Conservation (phyloP, 2,888 invertebrate species). For the Macrosoma leucophasiata region DNA sequence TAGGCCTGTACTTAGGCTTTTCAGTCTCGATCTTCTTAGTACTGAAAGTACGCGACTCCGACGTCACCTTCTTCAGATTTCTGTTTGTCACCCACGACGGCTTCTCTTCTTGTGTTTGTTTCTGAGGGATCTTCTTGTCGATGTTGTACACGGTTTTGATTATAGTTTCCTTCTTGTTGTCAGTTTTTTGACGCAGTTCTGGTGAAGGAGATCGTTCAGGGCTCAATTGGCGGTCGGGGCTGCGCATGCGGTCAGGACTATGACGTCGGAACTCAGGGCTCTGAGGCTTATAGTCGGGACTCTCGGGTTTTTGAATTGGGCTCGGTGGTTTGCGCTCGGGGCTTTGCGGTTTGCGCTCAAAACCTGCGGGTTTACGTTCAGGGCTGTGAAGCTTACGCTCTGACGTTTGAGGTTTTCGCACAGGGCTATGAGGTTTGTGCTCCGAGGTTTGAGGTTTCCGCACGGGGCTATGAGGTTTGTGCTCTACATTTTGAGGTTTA, state of each 20-base stretch:
- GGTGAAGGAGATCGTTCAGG: slow-evolving; percentile 49
- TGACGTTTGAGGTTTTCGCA: slow-evolving; percentile 30
- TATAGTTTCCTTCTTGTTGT: slow-evolving; percentile 46
- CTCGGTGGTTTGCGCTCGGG: slow-evolving; percentile 18
- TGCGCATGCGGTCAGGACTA: slow-evolving; percentile 13
- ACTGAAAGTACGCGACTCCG: slow-evolving; percentile 54
- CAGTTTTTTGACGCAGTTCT: slow-evolving; percentile 38
- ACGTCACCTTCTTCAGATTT: slow-evolving; percentile 72
- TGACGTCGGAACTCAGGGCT: slow-evolving; percentile 12
- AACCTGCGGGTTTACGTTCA: slow-evolving; percentile 22
- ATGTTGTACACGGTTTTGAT: slow-evolving; percentile 49
- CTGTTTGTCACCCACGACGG: slow-evolving; percentile 79
- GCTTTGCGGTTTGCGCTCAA: slow-evolving; percentile 15
- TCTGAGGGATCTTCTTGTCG: slow-evolving; percentile 46
- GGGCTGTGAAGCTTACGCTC: slow-evolving; percentile 37
- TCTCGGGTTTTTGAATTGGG: slow-evolving; percentile 23
- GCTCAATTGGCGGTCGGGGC: slow-evolving; percentile 22
- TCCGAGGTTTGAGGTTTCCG: slow-evolving; percentile 21
- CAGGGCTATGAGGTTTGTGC: slow-evolving; percentile 14
- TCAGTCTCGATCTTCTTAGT: slow-evolving; percentile 55
- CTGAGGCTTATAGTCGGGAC: slow-evolving; percentile 6
- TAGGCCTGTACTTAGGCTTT: slow-evolving; percentile 54
- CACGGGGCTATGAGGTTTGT: slow-evolving; percentile 36
- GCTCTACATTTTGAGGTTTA: slow-evolving; percentile 32
- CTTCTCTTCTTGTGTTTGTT: slow-evolving; percentile 65